Base-by-base conservation (phyloP, 2,888 invertebrate species). In the Mystacides longicornis region DNA sequence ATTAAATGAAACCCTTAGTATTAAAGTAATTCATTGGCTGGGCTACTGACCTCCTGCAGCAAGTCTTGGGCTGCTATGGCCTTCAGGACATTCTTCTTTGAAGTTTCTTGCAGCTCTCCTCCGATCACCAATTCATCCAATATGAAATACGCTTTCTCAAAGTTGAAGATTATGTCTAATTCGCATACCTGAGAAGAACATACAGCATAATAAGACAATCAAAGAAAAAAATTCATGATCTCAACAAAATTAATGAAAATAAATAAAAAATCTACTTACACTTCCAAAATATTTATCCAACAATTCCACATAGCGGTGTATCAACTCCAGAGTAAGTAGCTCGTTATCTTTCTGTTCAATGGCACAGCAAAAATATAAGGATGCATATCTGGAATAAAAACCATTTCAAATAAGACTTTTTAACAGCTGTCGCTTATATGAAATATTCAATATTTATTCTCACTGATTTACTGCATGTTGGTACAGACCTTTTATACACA, bases 241-340 rank as follows among this genome's bases (percentile, higher is more conserved):
- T 14, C 3, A 37, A 37, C 14, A 14, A 37, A 3, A 37, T 7
- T 37, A 3, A 14, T 37, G 3, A 7, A 37, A 7, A 3, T 14
- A 14, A 7, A 37, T 37, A 37, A 37, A 37, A 7, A 37, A 4
- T 3, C 14, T 19, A 87, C 93, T 85, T 80, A 96, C 96, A 81
- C 97, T 98, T 70, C 99, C 99, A 81, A 99, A 99, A 74, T 99
- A 99, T 78, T 99, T 99, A 78, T 99, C 99, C 63, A 99, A 80
- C 45, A 99, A 79, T 72, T 99, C 99, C 45, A 99, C 99, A 74
- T 99, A 99, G 67, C 99, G 86, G 72, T 99, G 99, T 65, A 99
- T 98, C 50, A 98, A 86, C 77, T 99, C 99, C 63, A 99, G 72
- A 0, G 96, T 96, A 43, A 99, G 78, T 56, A 99, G 76, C 72